Conservation (phyloP, 2,797 vertebrate species). For the Notoglanidium macrostoma region DNA sequence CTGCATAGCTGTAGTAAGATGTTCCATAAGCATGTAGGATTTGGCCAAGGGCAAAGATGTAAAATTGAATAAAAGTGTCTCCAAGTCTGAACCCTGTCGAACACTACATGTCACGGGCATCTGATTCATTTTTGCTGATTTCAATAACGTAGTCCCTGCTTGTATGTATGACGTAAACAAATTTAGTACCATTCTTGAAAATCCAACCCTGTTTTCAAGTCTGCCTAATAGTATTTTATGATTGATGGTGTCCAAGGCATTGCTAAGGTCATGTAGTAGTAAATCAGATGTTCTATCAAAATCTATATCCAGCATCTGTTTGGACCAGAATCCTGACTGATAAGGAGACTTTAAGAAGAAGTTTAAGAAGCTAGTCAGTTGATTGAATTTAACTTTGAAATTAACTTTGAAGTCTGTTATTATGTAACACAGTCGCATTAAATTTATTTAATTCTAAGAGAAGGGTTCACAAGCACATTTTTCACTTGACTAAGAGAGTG, state of each 20-base stretch:
- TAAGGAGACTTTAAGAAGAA: not conserved
- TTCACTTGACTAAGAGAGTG: not conserved
- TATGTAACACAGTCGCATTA: not conserved
- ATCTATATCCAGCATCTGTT: not conserved
- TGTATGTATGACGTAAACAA: not conserved
- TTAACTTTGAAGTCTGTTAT: not conserved
- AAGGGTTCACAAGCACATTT: not conserved
- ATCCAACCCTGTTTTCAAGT: not conserved
- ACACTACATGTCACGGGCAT: not conserved
- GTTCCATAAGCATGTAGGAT: not conserved
- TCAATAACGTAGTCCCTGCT: not conserved
- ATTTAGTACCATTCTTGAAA: not conserved
- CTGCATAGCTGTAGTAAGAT: not conserved
- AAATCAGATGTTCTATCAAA: not conserved
- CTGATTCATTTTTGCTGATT: not conserved
- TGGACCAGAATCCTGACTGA: not conserved
- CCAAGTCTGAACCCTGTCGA: not conserved
- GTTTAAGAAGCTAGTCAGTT: not conserved
- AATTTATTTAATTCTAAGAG: not conserved
- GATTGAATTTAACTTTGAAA: not conserved
- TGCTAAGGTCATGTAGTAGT: not conserved
- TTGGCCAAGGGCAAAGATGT: not conserved
- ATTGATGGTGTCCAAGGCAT: not conserved
- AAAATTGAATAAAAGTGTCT: not conserved
- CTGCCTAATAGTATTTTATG: not conserved